These are phyloP conservation scores for Mesembrinibis cayennensis DNA, from an alignment of 2,113 vertebrate species.

Conservation along the genomic window DNA sequence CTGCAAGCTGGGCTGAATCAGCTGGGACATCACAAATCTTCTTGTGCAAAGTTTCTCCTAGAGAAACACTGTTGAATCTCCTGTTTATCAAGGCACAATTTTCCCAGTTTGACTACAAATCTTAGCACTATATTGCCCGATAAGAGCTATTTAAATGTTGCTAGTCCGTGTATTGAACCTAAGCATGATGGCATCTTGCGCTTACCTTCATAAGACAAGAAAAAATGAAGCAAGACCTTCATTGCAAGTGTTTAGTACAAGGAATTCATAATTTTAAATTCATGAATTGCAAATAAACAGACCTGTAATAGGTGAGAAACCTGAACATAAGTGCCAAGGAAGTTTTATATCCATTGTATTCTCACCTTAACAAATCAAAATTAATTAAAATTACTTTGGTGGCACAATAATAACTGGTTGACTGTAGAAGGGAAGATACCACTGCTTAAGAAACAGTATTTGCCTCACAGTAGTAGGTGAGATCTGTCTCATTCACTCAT, in stretches of 20 bases:
- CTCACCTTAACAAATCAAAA: neutral
- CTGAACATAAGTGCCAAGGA: accelerated
- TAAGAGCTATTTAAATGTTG: neutral
- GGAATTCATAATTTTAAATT: neutral
- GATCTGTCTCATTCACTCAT: neutral
- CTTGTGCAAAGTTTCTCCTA: neutral
- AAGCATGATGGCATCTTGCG: neutral
- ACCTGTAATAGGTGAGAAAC: neutral
- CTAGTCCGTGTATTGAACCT: neutral
- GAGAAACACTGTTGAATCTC: neutral
- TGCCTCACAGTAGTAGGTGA: neutral
- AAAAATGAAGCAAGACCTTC: neutral
- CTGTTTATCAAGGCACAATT: neutral
- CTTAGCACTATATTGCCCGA: accelerated
- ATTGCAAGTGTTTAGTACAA: neutral
- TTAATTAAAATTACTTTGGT: neutral
- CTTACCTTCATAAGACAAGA: neutral
- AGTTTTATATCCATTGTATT: neutral
- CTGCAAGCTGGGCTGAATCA: neutral
- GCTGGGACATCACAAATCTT: neutral
- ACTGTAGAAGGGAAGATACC: neutral
- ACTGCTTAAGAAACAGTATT: neutral
- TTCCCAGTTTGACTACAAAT: neutral
- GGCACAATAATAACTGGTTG: neutral
- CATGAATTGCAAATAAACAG: neutral